A percentile compares a stretch with the other conserved stretches of the same genome.
Evolutionary conservation across 2,888 invertebrate genomes (phyloP).

Genomic region (Sarcophaga carnaria): DNA sequence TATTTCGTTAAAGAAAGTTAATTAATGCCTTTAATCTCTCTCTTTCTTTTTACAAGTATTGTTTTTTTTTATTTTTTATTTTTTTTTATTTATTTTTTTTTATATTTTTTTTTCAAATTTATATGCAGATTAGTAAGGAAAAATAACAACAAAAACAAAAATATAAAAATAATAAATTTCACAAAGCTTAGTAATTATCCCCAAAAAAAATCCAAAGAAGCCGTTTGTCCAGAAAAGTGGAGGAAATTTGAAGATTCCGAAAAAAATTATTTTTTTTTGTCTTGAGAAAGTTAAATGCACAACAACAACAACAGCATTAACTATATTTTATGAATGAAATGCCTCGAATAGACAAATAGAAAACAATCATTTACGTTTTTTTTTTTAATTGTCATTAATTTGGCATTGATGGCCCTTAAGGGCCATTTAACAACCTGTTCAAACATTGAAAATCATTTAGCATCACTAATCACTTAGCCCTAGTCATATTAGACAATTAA

Average conservation of each 20-base stretch:
- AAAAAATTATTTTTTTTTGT: neutral
- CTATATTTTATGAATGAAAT: no score
- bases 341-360: no score
- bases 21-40: slow-evolving; percentile 51
- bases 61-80: neutral
- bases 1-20: slow-evolving; percentile 57
- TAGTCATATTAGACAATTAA: no score
- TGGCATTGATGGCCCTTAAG: no score
- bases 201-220: neutral
- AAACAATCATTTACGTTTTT: no score
- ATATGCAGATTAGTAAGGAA: neutral
- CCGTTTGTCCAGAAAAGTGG: no score
- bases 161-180: neutral
- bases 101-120: neutral
- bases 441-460: neutral
- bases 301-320: neutral
- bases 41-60: neutral
- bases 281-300: neutral
- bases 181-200: neutral
- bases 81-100: no score
- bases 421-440: no score
- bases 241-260: no score
- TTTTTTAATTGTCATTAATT: no score
- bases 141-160: no score
- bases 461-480: neutral